phyloP scores from a whole-genome alignment of 2,888 invertebrate species.

The Callimorpha dominula region DNA sequence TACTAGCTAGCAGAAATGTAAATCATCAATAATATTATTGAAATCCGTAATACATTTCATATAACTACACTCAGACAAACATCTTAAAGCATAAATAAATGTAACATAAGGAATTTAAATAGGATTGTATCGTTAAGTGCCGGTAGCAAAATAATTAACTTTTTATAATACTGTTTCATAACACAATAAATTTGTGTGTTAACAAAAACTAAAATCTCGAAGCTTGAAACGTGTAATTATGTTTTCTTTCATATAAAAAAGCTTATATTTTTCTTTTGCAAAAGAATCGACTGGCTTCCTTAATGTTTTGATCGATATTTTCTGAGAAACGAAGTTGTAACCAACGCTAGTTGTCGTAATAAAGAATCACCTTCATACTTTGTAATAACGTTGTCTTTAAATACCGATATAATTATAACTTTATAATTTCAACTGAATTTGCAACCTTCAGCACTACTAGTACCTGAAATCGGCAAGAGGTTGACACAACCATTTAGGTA shows the following conservation, averaged over 20 bases:
- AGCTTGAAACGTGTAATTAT: slow-evolving; percentile 6
- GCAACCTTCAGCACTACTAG: neutral
- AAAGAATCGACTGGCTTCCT: slow-evolving; percentile 1
- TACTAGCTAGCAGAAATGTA: neutral
- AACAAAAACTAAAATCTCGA: slow-evolving; percentile 38
- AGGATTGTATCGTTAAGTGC: slow-evolving; percentile 23
- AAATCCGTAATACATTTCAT: neutral
- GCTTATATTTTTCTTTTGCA: slow-evolving; percentile 11
- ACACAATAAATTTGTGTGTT: slow-evolving; percentile 50
- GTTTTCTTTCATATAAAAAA: slow-evolving; percentile 6
- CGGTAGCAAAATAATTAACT: slow-evolving; percentile 53
- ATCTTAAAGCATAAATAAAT: slow-evolving; percentile 32
- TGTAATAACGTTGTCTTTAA: no score
- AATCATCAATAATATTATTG: neutral
- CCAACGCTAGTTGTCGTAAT: neutral
- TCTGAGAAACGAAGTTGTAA: neutral
- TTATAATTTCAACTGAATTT: neutral
- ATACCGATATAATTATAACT: no score
- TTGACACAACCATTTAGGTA: neutral
- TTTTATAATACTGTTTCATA: slow-evolving; percentile 43
- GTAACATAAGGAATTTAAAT: slow-evolving; percentile 24
- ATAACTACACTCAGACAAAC: slow-evolving; percentile 21
- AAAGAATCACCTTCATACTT: no score
- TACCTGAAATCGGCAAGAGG: neutral
- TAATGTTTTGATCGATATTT: neutral